Percentiles rank a stretch among this genome's conserved stretches.
Evolutionary conservation across 2,113 vertebrate species (phyloP).

Genomic region (Ploceus nigricollis): DNA sequence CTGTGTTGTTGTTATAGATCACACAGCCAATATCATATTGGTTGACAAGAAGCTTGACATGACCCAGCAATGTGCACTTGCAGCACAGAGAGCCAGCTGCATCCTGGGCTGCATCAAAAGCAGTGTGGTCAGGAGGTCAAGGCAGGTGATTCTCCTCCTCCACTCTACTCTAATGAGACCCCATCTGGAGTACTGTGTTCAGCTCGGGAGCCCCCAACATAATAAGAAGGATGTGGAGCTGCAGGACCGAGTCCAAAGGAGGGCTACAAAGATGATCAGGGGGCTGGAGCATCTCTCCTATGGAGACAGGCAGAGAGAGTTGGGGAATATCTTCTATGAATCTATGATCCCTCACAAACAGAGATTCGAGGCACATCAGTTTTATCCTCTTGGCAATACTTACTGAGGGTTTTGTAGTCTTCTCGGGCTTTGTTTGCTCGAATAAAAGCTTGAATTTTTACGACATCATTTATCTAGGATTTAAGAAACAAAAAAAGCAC

Average conservation of each 20-base stretch:
- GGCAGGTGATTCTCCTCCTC: background rate
- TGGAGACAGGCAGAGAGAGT: background rate
- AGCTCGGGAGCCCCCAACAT: background rate
- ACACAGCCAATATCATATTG: background rate
- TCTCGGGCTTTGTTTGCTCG: constrained; percentile 97
- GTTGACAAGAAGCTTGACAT: background rate
- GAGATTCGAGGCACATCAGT: background rate
- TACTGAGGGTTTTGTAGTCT: constrained; percentile 98
- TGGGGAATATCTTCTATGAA: background rate
- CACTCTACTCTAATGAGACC: background rate
- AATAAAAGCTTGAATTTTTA: constrained; percentile 98
- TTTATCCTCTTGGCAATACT: constrained; percentile 66
- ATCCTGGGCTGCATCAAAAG: background rate
- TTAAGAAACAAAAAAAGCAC: background rate
- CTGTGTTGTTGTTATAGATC: background rate
- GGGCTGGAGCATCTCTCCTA: background rate
- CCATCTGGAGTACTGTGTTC: background rate
- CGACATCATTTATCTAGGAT: constrained; percentile 86
- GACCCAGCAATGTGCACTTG: background rate
- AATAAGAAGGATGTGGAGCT: background rate
- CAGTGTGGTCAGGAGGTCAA: background rate
- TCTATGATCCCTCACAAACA: background rate
- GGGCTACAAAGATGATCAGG: background rate
- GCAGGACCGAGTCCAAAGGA: background rate
- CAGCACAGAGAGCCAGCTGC: background rate